Evolutionary conservation across 2,888 invertebrate species (phyloP).

Genomic region (Hypomecis atomaria): DNA sequence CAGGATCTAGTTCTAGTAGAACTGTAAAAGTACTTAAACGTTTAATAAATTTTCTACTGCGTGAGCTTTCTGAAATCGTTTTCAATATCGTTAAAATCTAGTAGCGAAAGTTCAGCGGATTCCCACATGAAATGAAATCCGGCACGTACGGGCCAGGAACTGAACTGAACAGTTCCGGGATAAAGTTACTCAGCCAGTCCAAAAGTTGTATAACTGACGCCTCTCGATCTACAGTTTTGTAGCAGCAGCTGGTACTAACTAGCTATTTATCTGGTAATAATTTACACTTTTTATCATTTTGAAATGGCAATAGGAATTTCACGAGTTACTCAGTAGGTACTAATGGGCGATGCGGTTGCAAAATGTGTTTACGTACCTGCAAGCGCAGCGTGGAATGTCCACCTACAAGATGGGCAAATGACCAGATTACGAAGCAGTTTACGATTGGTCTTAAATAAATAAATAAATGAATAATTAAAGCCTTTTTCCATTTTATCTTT

Average conservation of each 20-base stretch:
- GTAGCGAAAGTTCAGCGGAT: conserved; percentile 23
- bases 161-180: conserved; percentile 12
- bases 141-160: conserved; percentile 16
- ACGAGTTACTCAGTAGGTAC: too few relatives aligned
- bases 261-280: not conserved
- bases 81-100: conserved; percentile 26
- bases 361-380: too few relatives aligned
- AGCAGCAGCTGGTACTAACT: not conserved
- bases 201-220: conserved; percentile 35
- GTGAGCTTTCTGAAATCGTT: conserved; percentile 24
- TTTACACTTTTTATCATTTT: too few relatives aligned
- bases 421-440: too few relatives aligned
- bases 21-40: conserved; percentile 10
- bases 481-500: too few relatives aligned
- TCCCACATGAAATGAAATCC: conserved; percentile 20
- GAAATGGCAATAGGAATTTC: too few relatives aligned
- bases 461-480: too few relatives aligned
- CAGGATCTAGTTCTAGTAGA: not conserved
- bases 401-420: too few relatives aligned
- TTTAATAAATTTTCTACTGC: conserved; percentile 18
- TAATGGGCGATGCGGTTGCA: too few relatives aligned
- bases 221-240: conserved; percentile 1
- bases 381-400: too few relatives aligned
- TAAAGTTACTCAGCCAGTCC: conserved; percentile 33
- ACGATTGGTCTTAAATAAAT: too few relatives aligned